A percentile compares a stretch with the other conserved stretches of the same genome.
Evolutionary conservation across 2,113 vertebrate species (phyloP).

Genomic region (Burhinus oedicnemus): DNA sequence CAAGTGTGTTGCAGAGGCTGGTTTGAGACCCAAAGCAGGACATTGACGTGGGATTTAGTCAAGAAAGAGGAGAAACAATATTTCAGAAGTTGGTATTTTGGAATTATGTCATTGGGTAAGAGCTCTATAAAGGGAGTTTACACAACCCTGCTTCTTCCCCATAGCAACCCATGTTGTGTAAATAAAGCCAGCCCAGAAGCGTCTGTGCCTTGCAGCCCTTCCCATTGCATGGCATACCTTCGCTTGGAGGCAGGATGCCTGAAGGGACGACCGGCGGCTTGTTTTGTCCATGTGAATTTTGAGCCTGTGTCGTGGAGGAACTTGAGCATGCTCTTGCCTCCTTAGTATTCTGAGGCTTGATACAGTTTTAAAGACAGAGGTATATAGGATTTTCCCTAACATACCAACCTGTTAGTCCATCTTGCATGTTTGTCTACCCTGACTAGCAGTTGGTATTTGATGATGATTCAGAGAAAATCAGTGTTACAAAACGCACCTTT

Average conservation of each 20-base stretch:
- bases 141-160: not conserved
- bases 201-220: not conserved
- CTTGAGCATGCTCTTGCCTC: rapidly evolving
- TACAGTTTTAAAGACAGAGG: not conserved
- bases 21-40: not conserved
- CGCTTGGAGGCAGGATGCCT: not conserved
- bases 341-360: not conserved
- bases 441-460: not conserved
- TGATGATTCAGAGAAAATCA: not conserved
- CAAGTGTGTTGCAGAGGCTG: not conserved
- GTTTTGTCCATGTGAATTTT: not conserved
- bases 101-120: not conserved
- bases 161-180: conserved; percentile 49
- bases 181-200: conserved; percentile 25
- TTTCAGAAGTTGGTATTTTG: conserved; percentile 3
- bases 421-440: not conserved
- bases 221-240: rapidly evolving
- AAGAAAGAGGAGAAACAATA: not conserved
- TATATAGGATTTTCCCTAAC: not conserved
- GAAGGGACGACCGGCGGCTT: not conserved
- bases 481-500: not conserved
- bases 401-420: not conserved
- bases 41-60: not conserved
- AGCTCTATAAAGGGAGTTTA: not conserved
- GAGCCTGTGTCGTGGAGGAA: not conserved